Conservation (phyloP, 2,888 invertebrate species). For the Pogonocherus hispidulus region DNA sequence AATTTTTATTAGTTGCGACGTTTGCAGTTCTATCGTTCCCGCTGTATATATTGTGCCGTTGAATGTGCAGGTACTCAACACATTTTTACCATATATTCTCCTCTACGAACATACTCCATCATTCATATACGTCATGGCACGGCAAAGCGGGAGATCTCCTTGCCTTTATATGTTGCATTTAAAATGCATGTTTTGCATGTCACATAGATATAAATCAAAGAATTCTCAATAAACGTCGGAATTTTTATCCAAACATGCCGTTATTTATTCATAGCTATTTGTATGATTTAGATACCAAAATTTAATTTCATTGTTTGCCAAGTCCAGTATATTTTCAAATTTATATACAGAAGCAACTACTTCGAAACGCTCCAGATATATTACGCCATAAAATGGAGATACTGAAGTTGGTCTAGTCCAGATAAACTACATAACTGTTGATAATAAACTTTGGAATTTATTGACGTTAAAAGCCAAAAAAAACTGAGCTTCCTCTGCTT, state of each 20-base stretch:
- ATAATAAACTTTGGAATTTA: constrained; percentile 33
- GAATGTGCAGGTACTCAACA: constrained; percentile 4
- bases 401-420: constrained; percentile 43
- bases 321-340: constrained; percentile 46
- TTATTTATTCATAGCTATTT: constrained; percentile 40
- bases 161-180: constrained; percentile 24
- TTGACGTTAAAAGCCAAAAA: constrained; percentile 12
- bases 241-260: constrained; percentile 33
- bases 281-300: constrained; percentile 52
- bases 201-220: constrained; percentile 30
- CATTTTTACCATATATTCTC: constrained; percentile 3
- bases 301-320: constrained; percentile 56
- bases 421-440: constrained; percentile 47
- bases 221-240: constrained; percentile 37
- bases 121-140: constrained; percentile 8
- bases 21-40: background rate
- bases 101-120: constrained; percentile 1
- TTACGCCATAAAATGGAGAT: constrained; percentile 53
- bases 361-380: constrained; percentile 56
- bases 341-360: constrained; percentile 52
- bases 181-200: constrained; percentile 28
- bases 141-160: constrained; percentile 7
- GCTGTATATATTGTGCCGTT: background rate
- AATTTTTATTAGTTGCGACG: background rate
- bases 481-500: background rate